Base-by-base conservation (phyloP, 2,888 invertebrate genomes). In the Plebejus anna region DNA sequence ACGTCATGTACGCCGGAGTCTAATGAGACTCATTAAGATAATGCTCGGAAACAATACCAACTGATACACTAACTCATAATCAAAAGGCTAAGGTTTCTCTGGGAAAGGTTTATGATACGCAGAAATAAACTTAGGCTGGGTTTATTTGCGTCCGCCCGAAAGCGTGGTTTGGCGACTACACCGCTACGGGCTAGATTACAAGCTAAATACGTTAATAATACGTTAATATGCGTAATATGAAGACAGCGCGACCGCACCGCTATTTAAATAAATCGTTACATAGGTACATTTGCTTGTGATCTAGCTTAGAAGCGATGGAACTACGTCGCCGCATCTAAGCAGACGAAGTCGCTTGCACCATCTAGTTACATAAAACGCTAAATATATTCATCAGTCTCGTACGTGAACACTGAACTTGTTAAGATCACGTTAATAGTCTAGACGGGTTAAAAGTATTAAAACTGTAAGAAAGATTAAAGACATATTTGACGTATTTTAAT, bases 341-440 rank as follows among this genome's bases (percentile, higher is more conserved):
- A 13, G 9, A 28, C 28, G 3, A 66, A 66, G 28, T 66, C 1
- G 3, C 32, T 22, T 11, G 4, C 28, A 66, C 4, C 32, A 28
- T 11, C 32, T 66, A 28, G 61, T 66, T 28, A 13, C 11, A 4
- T 66, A 28, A 11, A 28, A 61, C 28, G 61, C 22, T 28, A 66
- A 32, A 66, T 66, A 66, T 66, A 66, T 66, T 66, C 61, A 66
- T 66, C 59, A 2, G 59, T 59, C 28, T 66, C 61, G 28, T 4
- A 13, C 32, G 61, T 66, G 61, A 66, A 22, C 22, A 61, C 28
- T 61, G 22, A 28, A 66, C 32, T 66, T 66, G 28, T 4, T 66
- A 28, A 32, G 4, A 59, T 7, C 59, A 22, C 59, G 9, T 66
- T 66, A 16, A 32, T 32, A 32, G 66, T 66, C 32, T 66, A 66